These are phyloP conservation scores for Urocitellus parryii DNA, from an alignment of 2,113 vertebrate genomes.

Conservation along the genomic window DNA sequence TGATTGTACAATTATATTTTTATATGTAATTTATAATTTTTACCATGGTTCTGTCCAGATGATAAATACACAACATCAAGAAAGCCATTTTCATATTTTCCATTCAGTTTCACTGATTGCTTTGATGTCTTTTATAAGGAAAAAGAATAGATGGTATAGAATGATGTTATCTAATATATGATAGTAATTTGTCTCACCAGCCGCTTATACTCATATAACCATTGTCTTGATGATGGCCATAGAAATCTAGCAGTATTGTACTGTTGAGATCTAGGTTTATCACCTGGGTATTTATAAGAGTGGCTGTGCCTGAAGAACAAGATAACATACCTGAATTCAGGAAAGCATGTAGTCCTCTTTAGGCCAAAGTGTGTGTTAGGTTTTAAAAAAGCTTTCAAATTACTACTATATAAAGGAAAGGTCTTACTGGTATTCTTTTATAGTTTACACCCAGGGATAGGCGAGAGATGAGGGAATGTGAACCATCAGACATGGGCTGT, in stretches of 20 bases:
- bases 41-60: background rate
- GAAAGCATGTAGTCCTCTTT: background rate
- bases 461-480: background rate
- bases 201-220: background rate
- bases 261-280: background rate
- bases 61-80: background rate
- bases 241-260: background rate
- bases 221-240: background rate
- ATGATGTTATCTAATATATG: background rate
- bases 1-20: constrained; percentile 29
- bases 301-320: background rate
- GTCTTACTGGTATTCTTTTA: background rate
- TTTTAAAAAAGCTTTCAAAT: too few species aligned
- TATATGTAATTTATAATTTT: background rate
- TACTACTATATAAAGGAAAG: background rate
- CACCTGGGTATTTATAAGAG: background rate
- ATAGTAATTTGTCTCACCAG: background rate
- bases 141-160: background rate
- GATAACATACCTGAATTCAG: background rate
- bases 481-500: background rate
- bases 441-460: background rate
- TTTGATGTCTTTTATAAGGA: background rate
- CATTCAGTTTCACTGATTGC: background rate
- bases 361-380: background rate
- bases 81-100: background rate